Conservation (phyloP, 53 echinoderm and acorn worm genomes). For the Echinometra lucunter region DNA sequence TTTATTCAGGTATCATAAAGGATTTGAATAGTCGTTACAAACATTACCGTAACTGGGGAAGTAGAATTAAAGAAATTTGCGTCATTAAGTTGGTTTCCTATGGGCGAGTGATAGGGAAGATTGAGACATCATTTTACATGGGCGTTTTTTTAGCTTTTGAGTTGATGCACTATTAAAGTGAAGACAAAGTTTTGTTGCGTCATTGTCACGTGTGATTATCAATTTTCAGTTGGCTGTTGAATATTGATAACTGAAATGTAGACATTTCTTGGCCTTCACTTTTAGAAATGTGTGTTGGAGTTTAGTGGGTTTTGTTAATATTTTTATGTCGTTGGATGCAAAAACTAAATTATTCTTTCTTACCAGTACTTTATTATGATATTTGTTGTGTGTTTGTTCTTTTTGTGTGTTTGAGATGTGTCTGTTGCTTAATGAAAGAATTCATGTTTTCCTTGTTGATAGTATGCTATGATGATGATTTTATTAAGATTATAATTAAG, state of each 20-base stretch:
- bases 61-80: constrained; percentile 49
- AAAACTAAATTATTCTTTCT: too few species aligned
- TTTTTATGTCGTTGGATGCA: too few species aligned
- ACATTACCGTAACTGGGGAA: constrained; percentile 35
- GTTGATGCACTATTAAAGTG: not conserved
- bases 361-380: too few species aligned
- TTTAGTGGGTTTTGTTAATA: not conserved
- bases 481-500: too few species aligned
- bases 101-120: not conserved
- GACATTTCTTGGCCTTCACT: constrained; percentile 10
- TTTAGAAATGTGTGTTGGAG: not conserved
- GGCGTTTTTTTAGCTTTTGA: not conserved
- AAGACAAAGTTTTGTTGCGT: not conserved
- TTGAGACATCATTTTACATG: constrained; percentile 26
- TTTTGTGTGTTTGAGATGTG: too few species aligned
- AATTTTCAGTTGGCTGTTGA: not conserved
- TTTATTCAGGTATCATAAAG: not conserved
- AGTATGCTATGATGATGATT: too few species aligned
- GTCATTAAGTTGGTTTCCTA: constrained; percentile 60
- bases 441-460: too few species aligned
- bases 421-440: too few species aligned
- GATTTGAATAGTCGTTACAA: constrained; percentile 35
- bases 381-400: too few species aligned
- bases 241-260: constrained; percentile 11
- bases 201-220: not conserved